Base-by-base conservation (phyloP, 2,113 vertebrate species). In the Dunckerocampus dactyliophorus region DNA sequence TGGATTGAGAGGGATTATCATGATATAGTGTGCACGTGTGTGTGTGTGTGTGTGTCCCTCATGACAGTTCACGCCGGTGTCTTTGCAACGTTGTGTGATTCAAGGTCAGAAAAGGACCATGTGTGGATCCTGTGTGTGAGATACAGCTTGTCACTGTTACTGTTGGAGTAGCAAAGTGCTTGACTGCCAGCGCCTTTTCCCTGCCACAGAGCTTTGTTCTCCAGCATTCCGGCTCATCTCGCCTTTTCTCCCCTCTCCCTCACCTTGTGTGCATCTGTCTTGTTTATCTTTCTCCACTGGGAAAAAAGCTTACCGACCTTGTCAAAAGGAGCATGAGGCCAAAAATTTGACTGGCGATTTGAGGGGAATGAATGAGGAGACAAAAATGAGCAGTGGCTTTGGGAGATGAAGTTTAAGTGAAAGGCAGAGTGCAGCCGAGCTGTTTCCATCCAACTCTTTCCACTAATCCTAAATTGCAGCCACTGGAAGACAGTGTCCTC, bases 391-490 rank as follows among this genome's bases (percentile, higher is more conserved):
- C 66, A 55, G 31, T 34, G 68, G 59, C 61, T 47, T 60, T 59
- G 21, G 47, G 51, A 76, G 61, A 65, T 49, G 43, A 55, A 54
- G 64, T 54, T 69, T 62, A 72, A 77, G 77, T 65, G 65, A 82
- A 72, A 74, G 70, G 56, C 59, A 65, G 75, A 80, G 64, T 72
- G 79, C 77, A 80, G 73, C 59, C 48, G 68, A 72, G 72, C 65
- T 84, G 74, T 82, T 89, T 86, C 79, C 79, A 87, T 88, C 61
- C 53, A 62, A 84, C 70, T 77, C 75, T 89, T 88, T 87, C 82
- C 80, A 81, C 82, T 89, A 85, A 89, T 88, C 72, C 79, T 79
- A 81, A 82, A 85, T 85, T 82, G 74, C 77, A 85, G 79, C 83
- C 82, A 86, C 76, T 86, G 83, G 80, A 88, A 85, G 74, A 88